phyloP scores from a whole-genome alignment of 2,113 vertebrate species.

The Elanus axillaris region DNA sequence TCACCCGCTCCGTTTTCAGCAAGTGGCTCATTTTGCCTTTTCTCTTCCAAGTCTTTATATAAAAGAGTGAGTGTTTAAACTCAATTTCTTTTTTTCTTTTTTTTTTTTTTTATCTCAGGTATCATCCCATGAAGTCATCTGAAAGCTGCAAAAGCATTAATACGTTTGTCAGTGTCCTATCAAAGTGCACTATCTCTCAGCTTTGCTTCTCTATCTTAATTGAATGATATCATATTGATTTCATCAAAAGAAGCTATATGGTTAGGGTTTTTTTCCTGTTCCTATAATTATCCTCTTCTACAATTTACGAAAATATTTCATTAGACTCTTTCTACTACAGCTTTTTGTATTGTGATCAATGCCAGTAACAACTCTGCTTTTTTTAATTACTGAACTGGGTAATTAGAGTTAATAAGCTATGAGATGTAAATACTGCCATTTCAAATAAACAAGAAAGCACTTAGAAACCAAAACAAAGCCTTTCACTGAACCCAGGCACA shows the following conservation, averaged over 20 bases:
- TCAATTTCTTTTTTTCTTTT: too few species aligned
- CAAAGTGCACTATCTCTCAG: not conserved
- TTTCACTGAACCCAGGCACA: not conserved
- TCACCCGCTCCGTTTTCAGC: not conserved
- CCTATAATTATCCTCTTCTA: not conserved
- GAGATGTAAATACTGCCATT: constrained; percentile 57
- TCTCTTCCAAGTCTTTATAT: not conserved
- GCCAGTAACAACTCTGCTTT: constrained; percentile 47
- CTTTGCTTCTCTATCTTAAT: not conserved
- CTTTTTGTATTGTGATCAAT: constrained; percentile 63
- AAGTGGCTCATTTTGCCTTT: not conserved
- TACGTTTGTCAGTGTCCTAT: not conserved
- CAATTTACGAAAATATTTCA: constrained; percentile 18
- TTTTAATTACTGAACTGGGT: constrained; percentile 59
- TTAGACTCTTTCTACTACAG: not conserved
- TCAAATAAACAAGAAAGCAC: constrained; percentile 56
- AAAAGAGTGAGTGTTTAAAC: not conserved
- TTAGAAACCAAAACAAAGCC: constrained; percentile 33
- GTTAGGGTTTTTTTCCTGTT: not conserved
- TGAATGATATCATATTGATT: not conserved
- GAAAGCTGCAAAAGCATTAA: not conserved
- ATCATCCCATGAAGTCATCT: not conserved
- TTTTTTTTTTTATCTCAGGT: not conserved
- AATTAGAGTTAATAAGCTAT: constrained; percentile 60
- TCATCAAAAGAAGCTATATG: not conserved